These are phyloP conservation scores for Matsumyia berberina DNA, from an alignment of 2,888 invertebrate species.

Conservation along the genomic window DNA sequence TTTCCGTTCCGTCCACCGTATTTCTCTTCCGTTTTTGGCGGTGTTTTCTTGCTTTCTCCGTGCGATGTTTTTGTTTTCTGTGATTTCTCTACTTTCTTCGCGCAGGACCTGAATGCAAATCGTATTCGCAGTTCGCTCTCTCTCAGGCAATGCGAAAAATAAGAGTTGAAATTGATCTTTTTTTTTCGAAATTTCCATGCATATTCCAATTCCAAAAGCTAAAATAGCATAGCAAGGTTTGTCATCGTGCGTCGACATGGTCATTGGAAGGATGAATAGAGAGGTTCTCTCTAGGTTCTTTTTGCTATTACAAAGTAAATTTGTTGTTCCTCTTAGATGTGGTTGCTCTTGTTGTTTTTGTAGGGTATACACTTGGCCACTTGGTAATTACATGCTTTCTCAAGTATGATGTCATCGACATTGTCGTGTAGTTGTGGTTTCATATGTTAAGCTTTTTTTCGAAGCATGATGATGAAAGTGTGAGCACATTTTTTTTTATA, in stretches of 20 bases:
- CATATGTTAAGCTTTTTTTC: conserved; percentile 65
- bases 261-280: conserved; percentile 69
- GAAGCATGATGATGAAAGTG: conserved; percentile 29
- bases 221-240: conserved; percentile 52
- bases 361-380: conserved; percentile 69
- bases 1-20: conserved; percentile 28
- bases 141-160: conserved; percentile 14
- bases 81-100: neutral
- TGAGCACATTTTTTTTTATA: conserved; percentile 31
- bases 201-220: conserved; percentile 37
- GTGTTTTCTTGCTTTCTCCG: conserved; percentile 25
- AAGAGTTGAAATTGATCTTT: conserved; percentile 45
- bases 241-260: conserved; percentile 55
- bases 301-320: conserved; percentile 62
- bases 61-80: conserved; percentile 35
- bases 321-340: conserved; percentile 53
- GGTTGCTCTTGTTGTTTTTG: conserved; percentile 49
- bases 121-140: too few species aligned
- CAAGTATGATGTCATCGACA: conserved; percentile 74
- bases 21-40: conserved; percentile 53
- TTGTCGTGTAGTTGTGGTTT: conserved; percentile 67
- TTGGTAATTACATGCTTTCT: conserved; percentile 66
- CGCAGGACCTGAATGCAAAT: conserved; percentile 47
- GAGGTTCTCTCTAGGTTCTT: conserved; percentile 45
- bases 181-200: conserved; percentile 29